Evolutionary conservation across 2,888 invertebrate genomes (phyloP).

Genomic region (Philonicus albiceps): DNA sequence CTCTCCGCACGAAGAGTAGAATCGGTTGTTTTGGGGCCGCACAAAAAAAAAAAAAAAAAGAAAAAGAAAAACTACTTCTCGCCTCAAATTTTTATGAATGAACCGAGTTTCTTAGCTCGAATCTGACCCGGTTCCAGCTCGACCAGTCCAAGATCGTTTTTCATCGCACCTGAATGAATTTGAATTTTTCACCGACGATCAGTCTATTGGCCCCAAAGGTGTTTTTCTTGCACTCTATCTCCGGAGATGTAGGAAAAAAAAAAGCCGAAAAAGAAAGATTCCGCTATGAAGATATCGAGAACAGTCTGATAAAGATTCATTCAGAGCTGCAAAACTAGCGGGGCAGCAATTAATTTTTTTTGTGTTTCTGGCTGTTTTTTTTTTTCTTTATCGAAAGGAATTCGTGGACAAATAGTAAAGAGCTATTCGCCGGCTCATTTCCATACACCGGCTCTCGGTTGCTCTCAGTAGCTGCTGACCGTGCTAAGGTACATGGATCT

Average conservation of each 20-base stretch:
- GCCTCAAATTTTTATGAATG: constrained; percentile 37
- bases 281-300: neutral
- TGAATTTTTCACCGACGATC: constrained; percentile 2
- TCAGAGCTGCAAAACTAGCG: constrained; percentile 21
- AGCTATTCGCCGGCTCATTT: constrained; percentile 5
- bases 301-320: constrained; percentile 12
- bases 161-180: constrained; percentile 32
- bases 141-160: constrained; percentile 1
- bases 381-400: neutral
- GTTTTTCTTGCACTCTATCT: constrained; percentile 2
- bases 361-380: neutral
- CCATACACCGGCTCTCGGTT: neutral
- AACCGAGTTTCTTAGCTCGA: neutral
- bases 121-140: constrained; percentile 18
- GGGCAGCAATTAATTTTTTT: constrained; percentile 35
- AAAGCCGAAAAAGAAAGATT: neutral
- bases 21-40: neutral
- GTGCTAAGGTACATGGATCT: neutral
- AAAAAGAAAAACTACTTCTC: neutral
- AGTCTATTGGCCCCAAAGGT: neutral
- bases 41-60: neutral
- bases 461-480: neutral
- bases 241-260: neutral
- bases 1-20: neutral
- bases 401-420: neutral